These are phyloP conservation scores for Drosophila arizonae DNA, from an alignment of 1,140 invertebrate species.

Conservation along the genomic window DNA sequence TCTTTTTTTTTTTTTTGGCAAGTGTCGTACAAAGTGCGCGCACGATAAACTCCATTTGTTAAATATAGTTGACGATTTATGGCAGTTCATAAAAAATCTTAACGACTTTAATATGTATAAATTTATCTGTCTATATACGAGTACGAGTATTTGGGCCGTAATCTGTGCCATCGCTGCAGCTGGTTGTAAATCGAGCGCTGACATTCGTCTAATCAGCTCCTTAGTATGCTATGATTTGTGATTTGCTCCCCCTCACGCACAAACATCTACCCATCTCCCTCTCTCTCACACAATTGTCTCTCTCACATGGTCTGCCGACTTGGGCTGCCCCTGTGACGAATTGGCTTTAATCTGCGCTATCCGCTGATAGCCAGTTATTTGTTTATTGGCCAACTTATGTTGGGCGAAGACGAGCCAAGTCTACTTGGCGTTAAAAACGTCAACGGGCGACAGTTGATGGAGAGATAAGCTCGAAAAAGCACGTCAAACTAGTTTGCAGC, in stretches of 20 bases:
- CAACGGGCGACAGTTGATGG: neutral
- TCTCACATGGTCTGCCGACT: neutral
- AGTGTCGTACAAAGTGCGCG: constrained; percentile 8
- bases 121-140: constrained; percentile 16
- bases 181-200: constrained; percentile 21
- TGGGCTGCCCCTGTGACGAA: constrained; percentile 17
- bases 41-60: constrained; percentile 13
- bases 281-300: neutral
- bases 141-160: neutral
- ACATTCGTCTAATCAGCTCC: constrained; percentile 18
- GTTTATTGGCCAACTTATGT: constrained; percentile 31
- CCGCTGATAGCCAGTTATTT: neutral
- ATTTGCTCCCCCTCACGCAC: neutral
- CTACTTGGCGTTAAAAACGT: neutral
- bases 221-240: constrained; percentile 42
- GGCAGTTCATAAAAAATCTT: neutral
- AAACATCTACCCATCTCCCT: neutral
- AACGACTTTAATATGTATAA: constrained; percentile 8
- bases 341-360: neutral
- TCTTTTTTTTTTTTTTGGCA: neutral
- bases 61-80: constrained; percentile 15
- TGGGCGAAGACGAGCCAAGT: neutral
- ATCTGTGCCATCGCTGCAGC: constrained; percentile 13
- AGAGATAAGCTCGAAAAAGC: constrained; percentile 7
- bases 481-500: neutral